Evolutionary conservation across 2,888 invertebrate genomes (phyloP).

Genomic region (Cosmia pyralina): DNA sequence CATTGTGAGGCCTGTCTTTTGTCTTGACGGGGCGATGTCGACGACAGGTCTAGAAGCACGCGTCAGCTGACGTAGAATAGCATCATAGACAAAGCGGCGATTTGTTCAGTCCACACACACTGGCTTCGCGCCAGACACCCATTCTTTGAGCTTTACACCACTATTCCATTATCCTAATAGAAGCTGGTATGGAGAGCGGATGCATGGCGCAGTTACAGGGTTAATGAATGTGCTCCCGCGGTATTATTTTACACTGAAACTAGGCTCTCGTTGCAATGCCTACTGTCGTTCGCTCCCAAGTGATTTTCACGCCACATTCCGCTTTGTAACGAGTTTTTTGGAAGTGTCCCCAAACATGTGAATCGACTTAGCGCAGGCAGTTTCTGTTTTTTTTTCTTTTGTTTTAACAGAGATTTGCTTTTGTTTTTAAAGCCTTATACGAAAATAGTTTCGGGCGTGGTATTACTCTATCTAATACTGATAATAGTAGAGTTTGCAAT

Average conservation of each 20-base stretch:
- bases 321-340: conserved; percentile 54
- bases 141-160: conserved; percentile 82
- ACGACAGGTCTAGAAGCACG: conserved; percentile 57
- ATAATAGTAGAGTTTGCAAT: conserved; percentile 34
- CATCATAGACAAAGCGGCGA: conserved; percentile 72
- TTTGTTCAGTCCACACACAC: conserved; percentile 69
- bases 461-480: conserved; percentile 39
- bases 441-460: conserved; percentile 10
- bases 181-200: conserved; percentile 72
- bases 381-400: conserved; percentile 29
- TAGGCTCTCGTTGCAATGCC: conserved; percentile 59
- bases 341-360: conserved; percentile 60
- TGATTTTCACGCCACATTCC: conserved; percentile 57
- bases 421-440: conserved; percentile 28
- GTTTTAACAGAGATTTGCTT: conserved; percentile 43
- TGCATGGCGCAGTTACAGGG: conserved; percentile 73
- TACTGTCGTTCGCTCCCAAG: conserved; percentile 58
- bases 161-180: conserved; percentile 85
- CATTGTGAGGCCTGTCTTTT: conserved; percentile 45
- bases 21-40: conserved; percentile 47
- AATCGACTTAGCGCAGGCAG: conserved; percentile 49
- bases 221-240: conserved; percentile 77
- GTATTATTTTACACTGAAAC: conserved; percentile 68
- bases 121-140: conserved; percentile 79
- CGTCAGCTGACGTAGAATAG: conserved; percentile 66